Conservation (phyloP, 1,140 invertebrate genomes). For the Temnothorax nylanderi region DNA sequence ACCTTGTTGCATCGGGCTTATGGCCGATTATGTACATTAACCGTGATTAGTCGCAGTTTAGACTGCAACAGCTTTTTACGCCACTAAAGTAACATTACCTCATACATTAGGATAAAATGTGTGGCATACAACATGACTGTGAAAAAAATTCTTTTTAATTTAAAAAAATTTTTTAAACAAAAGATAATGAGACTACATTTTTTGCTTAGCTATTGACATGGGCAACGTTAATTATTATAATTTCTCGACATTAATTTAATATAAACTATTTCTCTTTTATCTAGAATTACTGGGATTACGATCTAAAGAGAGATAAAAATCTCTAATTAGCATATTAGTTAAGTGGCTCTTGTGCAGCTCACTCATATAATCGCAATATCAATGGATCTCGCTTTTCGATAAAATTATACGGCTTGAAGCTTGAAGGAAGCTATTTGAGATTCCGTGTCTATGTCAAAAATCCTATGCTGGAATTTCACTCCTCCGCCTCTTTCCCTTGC, state of each 20-base stretch:
- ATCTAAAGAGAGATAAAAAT: background rate
- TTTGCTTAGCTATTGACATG: background rate
- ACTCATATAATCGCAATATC: background rate
- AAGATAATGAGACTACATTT: background rate
- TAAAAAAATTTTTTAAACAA: background rate
- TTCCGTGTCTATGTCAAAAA: background rate
- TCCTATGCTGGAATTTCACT: background rate
- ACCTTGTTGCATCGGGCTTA: background rate
- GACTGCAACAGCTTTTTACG: background rate
- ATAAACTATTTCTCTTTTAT: background rate
- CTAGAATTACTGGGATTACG: background rate
- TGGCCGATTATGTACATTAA: background rate
- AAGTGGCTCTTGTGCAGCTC: background rate
- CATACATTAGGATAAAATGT: background rate
- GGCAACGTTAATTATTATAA: background rate
- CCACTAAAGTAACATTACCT: background rate
- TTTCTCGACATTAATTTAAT: conserved; percentile 9
- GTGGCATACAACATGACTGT: background rate
- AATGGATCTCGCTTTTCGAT: background rate
- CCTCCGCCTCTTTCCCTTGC: background rate
- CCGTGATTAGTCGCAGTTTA: background rate
- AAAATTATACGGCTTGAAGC: background rate
- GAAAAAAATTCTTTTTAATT: background rate
- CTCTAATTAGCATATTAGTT: background rate
- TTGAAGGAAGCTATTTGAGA: background rate